Percentiles rank a stretch among this genome's conserved stretches.
phyloP scores from a whole-genome alignment of 2,113 vertebrate species.

The Castor canadensis region DNA sequence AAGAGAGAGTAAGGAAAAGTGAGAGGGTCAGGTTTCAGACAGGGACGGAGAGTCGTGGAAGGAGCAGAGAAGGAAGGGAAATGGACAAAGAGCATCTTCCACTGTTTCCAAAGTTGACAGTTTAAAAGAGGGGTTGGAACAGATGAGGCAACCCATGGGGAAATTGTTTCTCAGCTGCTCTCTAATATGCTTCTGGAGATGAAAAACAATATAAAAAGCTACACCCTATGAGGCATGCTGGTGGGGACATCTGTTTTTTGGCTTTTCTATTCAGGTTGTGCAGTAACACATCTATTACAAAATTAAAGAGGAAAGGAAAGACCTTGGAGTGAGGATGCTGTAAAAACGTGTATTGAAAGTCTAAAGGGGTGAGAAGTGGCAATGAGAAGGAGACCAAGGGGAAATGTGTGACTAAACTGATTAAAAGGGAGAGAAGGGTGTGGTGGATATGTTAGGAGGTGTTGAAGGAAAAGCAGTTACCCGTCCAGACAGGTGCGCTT shows the following conservation, averaged over 20 bases:
- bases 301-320: neutral
- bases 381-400: neutral
- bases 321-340: neutral
- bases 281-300: neutral
- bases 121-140: slow-evolving; percentile 47
- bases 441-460: too few relatives aligned
- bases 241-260: neutral
- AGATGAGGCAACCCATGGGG: neutral
- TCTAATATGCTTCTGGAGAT: neutral
- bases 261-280: neutral
- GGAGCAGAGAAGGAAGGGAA: slow-evolving; percentile 39
- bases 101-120: slow-evolving; percentile 23
- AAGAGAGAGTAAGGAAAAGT: neutral
- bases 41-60: neutral
- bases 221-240: neutral
- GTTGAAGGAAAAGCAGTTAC: neutral
- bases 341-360: neutral
- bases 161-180: neutral
- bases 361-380: neutral
- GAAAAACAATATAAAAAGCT: neutral
- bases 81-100: neutral
- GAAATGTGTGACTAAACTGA: neutral
- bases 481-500: neutral
- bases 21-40: slow-evolving; percentile 36
- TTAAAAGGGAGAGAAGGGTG: neutral